A percentile compares a stretch with the other conserved stretches of the same genome.
These are phyloP conservation scores for Bombus waltoni DNA, from an alignment of 1,140 invertebrate genomes.

Conservation along the genomic window DNA sequence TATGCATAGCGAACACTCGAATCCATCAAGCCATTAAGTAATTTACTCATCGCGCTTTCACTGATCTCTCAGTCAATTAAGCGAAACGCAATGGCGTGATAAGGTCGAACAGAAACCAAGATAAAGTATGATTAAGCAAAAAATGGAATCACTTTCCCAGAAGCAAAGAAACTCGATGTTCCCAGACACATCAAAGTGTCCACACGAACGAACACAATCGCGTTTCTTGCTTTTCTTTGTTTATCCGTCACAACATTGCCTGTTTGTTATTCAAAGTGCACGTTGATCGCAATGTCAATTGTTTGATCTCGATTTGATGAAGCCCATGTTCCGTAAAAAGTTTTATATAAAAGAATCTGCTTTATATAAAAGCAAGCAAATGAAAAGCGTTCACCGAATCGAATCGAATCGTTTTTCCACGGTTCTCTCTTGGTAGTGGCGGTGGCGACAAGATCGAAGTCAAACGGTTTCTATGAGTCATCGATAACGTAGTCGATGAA, in stretches of 20 bases:
- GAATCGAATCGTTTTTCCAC: neutral
- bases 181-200: neutral
- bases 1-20: neutral
- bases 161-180: neutral
- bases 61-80: neutral
- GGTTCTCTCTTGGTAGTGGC: neutral
- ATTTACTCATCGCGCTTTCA: neutral
- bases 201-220: too few species aligned
- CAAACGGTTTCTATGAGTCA: conserved; percentile 4
- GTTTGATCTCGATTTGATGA: too few species aligned
- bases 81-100: neutral
- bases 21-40: neutral
- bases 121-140: neutral
- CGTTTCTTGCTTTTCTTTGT: neutral
- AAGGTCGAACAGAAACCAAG: neutral
- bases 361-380: too few species aligned
- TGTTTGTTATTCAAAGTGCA: neutral
- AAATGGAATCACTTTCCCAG: conserved; percentile 1
- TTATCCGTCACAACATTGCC: neutral
- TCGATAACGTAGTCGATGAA: conserved; percentile 28
- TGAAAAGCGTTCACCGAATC: neutral
- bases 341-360: neutral
- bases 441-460: neutral
- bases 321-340: too few species aligned
- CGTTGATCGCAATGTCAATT: too few species aligned